Percentiles rank a stretch among this genome's conserved stretches.
These are phyloP conservation scores for Mergus octosetaceus DNA, from an alignment of 2,797 vertebrate genomes.

Conservation along the genomic window DNA sequence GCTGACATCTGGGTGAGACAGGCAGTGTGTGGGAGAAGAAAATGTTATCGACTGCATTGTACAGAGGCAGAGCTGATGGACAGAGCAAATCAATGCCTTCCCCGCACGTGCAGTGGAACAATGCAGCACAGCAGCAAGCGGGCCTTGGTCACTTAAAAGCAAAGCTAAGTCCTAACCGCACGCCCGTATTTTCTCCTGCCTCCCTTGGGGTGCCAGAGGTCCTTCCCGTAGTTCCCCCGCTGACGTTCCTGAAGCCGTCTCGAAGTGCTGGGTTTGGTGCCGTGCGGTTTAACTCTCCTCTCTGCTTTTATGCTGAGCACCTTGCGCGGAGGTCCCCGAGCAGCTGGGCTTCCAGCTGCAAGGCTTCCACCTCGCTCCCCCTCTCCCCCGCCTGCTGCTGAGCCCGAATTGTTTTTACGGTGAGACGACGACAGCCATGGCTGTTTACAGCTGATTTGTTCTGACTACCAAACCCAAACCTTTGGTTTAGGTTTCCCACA, in stretches of 20 bases:
- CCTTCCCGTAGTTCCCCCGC: background rate
- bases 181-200: background rate
- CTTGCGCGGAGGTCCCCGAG: constrained; percentile 69
- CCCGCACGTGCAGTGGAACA: background rate
- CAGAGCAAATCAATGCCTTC: background rate
- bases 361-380: constrained; percentile 11
- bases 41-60: background rate
- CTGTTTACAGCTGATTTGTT: constrained; percentile 45
- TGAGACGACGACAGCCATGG: background rate
- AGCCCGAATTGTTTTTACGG: constrained; percentile 31
- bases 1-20: background rate
- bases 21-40: background rate
- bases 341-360: constrained; percentile 75
- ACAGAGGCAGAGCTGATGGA: background rate
- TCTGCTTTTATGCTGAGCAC: constrained; percentile 24
- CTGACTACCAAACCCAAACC: constrained; percentile 7
- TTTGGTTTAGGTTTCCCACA: background rate
- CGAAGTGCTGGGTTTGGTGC: constrained; percentile 7
- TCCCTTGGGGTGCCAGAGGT: background rate
- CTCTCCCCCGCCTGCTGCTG: background rate
- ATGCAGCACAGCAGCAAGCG: background rate
- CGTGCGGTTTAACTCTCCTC: constrained; percentile 15
- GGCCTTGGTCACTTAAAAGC: background rate
- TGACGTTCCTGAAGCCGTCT: constrained; percentile 49
- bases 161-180: background rate